Percentiles rank a stretch among this genome's conserved stretches.
Conservation (phyloP, 2,888 invertebrate genomes). For the Yponomeuta evonymella region DNA sequence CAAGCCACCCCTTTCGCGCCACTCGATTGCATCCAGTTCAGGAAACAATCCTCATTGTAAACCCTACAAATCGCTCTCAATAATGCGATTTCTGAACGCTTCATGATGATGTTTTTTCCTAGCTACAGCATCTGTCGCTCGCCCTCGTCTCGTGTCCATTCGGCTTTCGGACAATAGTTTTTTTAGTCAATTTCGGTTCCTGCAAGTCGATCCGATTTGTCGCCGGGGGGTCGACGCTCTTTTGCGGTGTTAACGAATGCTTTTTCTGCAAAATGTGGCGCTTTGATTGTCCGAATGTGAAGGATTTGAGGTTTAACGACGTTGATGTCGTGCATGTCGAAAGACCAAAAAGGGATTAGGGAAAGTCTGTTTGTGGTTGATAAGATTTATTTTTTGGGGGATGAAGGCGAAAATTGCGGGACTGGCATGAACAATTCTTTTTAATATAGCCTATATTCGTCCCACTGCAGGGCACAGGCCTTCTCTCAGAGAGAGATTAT, state of each 20-base stretch:
- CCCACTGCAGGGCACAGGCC: too few relatives aligned
- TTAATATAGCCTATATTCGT: too few relatives aligned
- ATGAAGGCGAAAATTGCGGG: background rate
- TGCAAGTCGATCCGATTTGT: conserved; percentile 62
- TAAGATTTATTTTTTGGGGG: background rate
- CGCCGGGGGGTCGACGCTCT: conserved; percentile 61
- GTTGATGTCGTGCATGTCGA: conserved; percentile 39
- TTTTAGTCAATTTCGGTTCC: conserved; percentile 33
- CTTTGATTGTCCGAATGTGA: conserved; percentile 67
- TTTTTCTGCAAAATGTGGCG: conserved; percentile 49
- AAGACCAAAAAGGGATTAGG: conserved; percentile 42
- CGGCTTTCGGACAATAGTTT: conserved; percentile 46
- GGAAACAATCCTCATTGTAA: conserved; percentile 42
- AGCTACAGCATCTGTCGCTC: conserved; percentile 54
- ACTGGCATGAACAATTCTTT: background rate
- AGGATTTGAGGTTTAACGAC: conserved; percentile 57
- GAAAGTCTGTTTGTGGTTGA: conserved; percentile 16
- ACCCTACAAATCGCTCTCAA: conserved; percentile 44
- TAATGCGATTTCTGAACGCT: conserved; percentile 52
- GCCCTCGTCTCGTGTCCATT: conserved; percentile 61
- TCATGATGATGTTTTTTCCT: conserved; percentile 36
- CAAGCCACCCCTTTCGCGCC: conserved; percentile 36
- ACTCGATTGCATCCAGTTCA: conserved; percentile 45
- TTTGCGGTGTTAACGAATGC: conserved; percentile 53
- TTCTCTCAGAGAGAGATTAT: too few relatives aligned